Evolutionary conservation across 2,888 invertebrate species (phyloP).

Genomic region (Pollenia griseotomentosa): DNA sequence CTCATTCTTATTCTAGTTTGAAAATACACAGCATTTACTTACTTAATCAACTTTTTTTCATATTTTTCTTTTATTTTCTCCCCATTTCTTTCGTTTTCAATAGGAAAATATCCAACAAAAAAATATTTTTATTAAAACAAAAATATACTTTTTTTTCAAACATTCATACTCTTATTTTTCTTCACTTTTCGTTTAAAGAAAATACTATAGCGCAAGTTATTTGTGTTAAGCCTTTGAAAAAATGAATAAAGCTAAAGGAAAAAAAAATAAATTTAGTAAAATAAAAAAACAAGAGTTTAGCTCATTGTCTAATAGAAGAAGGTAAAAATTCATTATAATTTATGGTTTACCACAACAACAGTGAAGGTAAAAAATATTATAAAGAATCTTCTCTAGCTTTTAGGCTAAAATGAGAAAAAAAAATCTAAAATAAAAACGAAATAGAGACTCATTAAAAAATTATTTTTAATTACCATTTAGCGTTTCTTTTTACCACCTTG

Average conservation of each 20-base stretch:
- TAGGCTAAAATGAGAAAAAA: background rate
- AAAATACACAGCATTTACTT: slow-evolving; percentile 16
- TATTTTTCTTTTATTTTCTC: slow-evolving; percentile 11
- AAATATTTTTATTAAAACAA: slow-evolving; percentile 47
- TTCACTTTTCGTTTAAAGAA: slow-evolving; percentile 16
- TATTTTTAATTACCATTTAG: slow-evolving; percentile 66
- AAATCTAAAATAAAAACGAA: slow-evolving; percentile 10
- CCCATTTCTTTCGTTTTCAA: slow-evolving; percentile 26
- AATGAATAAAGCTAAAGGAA: slow-evolving; percentile 10
- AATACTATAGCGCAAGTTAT: slow-evolving; percentile 27
- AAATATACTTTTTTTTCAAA: slow-evolving; percentile 50
- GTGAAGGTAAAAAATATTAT: slow-evolving; percentile 28
- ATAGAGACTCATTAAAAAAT: slow-evolving; percentile 62
- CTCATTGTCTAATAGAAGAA: slow-evolving; percentile 20
- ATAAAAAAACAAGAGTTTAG: slow-evolving; percentile 27
- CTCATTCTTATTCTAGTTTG: background rate
- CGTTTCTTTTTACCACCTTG: slow-evolving; percentile 30
- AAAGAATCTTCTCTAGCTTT: slow-evolving; percentile 25
- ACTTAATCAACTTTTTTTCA: slow-evolving; percentile 31
- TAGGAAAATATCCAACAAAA: slow-evolving; percentile 30
- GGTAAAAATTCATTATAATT: slow-evolving; percentile 34
- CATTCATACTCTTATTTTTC: slow-evolving; percentile 25
- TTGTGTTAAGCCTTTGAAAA: slow-evolving; percentile 53
- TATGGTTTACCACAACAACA: slow-evolving; percentile 33
- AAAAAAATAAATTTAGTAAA: slow-evolving; percentile 2